Conservation (phyloP, 2,888 invertebrate genomes). For the Catonia carolina region DNA sequence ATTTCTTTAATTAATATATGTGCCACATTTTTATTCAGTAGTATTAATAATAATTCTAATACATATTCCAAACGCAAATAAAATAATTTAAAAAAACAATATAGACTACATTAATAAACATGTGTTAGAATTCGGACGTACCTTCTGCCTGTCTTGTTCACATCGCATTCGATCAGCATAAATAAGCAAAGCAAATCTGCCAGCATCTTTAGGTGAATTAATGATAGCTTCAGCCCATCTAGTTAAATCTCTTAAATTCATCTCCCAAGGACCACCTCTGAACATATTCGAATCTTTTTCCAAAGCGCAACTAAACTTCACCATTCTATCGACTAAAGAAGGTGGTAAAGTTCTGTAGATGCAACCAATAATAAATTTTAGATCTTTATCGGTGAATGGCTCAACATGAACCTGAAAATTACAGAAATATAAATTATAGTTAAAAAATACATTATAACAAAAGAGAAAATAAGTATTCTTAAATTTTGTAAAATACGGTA, state of each 20-base stretch:
- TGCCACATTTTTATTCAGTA: too few species aligned
- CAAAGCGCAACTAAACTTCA: slow-evolving; percentile 66
- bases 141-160: slow-evolving; percentile 63
- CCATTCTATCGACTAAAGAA: slow-evolving; percentile 61
- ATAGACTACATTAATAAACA: too few species aligned
- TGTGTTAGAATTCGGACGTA: too few species aligned
- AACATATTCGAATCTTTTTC: slow-evolving; percentile 50
- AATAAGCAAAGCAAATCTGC: slow-evolving; percentile 65
- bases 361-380: slow-evolving; percentile 54
- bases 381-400: slow-evolving; percentile 55
- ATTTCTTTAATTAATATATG: too few species aligned
- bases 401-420: slow-evolving; percentile 51
- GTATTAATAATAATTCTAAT: too few species aligned
- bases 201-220: slow-evolving; percentile 38
- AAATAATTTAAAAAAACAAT: too few species aligned
- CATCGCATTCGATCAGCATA: slow-evolving; percentile 85
- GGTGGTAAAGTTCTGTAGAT: slow-evolving; percentile 57
- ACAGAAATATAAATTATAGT: too few species aligned
- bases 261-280: slow-evolving; percentile 93
- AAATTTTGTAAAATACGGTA: too few species aligned
- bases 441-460: too few species aligned
- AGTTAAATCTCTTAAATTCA: slow-evolving; percentile 90
- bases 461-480: too few species aligned
- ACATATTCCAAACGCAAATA: too few species aligned
- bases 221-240: slow-evolving; percentile 82